Evolutionary conservation across 2,888 invertebrate species (phyloP).

Genomic region (Cartodere bifasciata): DNA sequence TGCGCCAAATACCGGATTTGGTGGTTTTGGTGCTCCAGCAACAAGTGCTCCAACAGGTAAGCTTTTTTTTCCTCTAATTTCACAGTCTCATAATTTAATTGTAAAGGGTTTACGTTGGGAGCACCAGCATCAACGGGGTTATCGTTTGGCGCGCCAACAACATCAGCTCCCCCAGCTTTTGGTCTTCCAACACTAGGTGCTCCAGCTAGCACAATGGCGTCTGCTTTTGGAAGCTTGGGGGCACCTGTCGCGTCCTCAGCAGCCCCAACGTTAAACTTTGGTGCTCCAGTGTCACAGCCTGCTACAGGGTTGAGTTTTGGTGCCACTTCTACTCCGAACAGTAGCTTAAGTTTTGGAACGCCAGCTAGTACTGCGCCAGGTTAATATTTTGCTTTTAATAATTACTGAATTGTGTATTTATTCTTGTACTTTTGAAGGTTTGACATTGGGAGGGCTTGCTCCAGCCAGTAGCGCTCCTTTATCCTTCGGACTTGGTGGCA

Average conservation of each 20-base stretch:
- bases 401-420: no score
- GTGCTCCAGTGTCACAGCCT: conserved; percentile 16
- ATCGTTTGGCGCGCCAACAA: conserved; percentile 15
- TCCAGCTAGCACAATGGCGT: conserved; percentile 12
- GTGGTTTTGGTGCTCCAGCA: conserved; percentile 20
- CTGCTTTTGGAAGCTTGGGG: conserved; percentile 25
- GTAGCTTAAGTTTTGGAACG: conserved; percentile 14
- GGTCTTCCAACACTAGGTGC: conserved; percentile 11
- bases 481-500: conserved; percentile 20
- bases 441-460: conserved; percentile 1
- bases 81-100: conserved; percentile 16
- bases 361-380: conserved; percentile 9
- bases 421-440: conserved; percentile 19
- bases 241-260: conserved; percentile 18
- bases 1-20: conserved; percentile 9
- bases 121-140: conserved; percentile 20
- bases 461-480: conserved; percentile 9
- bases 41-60: conserved; percentile 21
- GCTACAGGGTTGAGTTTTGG: conserved; percentile 23
- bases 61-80: conserved; percentile 17
- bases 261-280: conserved; percentile 23
- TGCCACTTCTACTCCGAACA: conserved; percentile 14
- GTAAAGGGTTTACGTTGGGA: conserved; percentile 30
- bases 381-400: conserved; percentile 10
- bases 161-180: conserved; percentile 12